Evolutionary conservation across 2,113 vertebrate species (phyloP).

Genomic region (Cheilinus undulatus): DNA sequence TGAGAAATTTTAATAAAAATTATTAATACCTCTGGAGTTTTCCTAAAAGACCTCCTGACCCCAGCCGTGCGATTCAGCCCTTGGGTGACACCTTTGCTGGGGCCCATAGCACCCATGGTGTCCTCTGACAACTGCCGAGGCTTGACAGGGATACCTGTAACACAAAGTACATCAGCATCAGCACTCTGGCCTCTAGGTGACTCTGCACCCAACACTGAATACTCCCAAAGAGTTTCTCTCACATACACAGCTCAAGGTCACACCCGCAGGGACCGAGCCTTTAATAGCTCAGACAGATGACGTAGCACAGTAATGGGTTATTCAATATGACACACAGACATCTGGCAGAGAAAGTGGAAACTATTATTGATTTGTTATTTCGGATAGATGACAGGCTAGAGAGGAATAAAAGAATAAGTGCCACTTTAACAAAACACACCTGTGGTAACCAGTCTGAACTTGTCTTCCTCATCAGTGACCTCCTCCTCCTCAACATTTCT

Average conservation of each 20-base stretch:
- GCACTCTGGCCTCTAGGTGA: slow-evolving; percentile 49
- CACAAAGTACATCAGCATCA: slow-evolving; percentile 33
- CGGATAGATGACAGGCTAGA: slow-evolving; percentile 30
- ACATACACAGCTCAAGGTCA: slow-evolving; percentile 52
- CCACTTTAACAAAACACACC: slow-evolving; percentile 79
- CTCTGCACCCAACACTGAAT: slow-evolving; percentile 40
- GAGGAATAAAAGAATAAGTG: background rate
- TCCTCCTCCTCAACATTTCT: slow-evolving; percentile 97
- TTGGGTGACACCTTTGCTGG: slow-evolving; percentile 93
- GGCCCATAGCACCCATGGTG: slow-evolving; percentile 86
- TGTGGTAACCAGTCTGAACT: slow-evolving; percentile 96
- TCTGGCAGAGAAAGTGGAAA: slow-evolving; percentile 44
- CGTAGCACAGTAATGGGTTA: slow-evolving; percentile 52
- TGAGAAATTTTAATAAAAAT: background rate
- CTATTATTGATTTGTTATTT: slow-evolving; percentile 49
- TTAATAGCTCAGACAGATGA: slow-evolving; percentile 59
- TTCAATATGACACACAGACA: slow-evolving; percentile 51
- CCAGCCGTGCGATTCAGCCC: slow-evolving; percentile 93
- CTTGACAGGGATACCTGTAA: slow-evolving; percentile 93
- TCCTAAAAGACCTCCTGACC: slow-evolving; percentile 96
- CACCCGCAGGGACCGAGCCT: slow-evolving; percentile 42
- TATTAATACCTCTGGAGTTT: slow-evolving; percentile 91
- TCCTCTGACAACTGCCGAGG: slow-evolving; percentile 93
- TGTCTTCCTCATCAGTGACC: slow-evolving; percentile 97
- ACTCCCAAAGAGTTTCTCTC: slow-evolving; percentile 41